Evolutionary conservation across 2,113 vertebrate species (phyloP).

Genomic region (Poecile atricapillus): DNA sequence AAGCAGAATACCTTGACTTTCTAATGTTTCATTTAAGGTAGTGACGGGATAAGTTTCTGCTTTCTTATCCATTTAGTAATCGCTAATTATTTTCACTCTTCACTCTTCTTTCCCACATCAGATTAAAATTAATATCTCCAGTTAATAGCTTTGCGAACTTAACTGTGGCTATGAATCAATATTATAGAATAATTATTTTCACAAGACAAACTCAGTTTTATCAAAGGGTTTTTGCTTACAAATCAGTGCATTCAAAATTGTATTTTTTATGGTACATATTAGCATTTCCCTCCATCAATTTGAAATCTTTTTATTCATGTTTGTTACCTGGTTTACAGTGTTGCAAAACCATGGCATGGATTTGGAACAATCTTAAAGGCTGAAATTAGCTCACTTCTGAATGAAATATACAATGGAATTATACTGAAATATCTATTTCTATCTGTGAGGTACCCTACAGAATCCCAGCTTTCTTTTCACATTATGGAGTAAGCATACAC

Average conservation of each 20-base stretch:
- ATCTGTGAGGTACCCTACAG: neutral
- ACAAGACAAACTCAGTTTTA: neutral
- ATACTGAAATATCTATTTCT: neutral
- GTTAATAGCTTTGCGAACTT: neutral
- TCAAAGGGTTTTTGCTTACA: neutral
- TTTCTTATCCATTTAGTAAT: neutral
- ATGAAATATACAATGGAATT: neutral
- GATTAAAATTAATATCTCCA: neutral
- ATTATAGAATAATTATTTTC: too few relatives aligned
- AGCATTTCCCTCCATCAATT: neutral
- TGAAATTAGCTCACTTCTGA: neutral
- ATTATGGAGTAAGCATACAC: fast-evolving
- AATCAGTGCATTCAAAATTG: neutral
- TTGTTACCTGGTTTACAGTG: neutral
- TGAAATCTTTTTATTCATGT: neutral
- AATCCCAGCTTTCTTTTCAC: neutral
- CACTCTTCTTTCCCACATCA: neutral
- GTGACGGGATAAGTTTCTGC: neutral
- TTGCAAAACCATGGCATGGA: neutral
- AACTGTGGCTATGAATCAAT: neutral
- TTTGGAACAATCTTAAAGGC: neutral
- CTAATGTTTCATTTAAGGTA: neutral
- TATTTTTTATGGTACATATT: neutral
- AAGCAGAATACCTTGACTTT: neutral
- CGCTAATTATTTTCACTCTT: neutral